Evolutionary conservation across 92 coral and sea anemone species (phyloP), one percentile per base, ranked within the genome.

Genomic region (Phenganax stokvisi): DNA sequence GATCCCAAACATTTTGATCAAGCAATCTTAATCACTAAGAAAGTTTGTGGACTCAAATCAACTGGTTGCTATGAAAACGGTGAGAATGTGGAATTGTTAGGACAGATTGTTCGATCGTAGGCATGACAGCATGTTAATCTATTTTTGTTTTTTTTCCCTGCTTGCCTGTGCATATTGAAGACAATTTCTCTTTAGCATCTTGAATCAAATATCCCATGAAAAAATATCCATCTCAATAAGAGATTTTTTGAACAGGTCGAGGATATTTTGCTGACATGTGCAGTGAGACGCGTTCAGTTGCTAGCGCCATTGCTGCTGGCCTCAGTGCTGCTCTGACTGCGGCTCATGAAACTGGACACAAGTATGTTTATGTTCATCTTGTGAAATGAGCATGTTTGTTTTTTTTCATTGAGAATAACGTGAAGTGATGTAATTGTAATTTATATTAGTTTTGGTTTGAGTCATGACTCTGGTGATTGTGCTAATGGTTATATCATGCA

Each of bases 281-380:
- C 80, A 81, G 83, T 51, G 10, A 15, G 0, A 20, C 79, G 5
- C 59, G 69, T 28, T 92, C 96, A 6, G 91, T 81, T 13, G 85
- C 92, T 16, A 82, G 86, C 0, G 84, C 88, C 74, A 87, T 83
- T 8, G 97, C 96, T 2, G 80, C 77, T 44, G 93, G 97, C 3
- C 79, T 93, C 10, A 79, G 86, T 17, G 82, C 90, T 13, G 93
- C 89, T 8, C 90, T 87, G 85, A 86, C 91, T 10, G 90, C 91
- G 27, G 90, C 92, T 58, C 97, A 93, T 57, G 97, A 93, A 76
- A 86, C 90, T 79, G 97, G 87, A 25, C 97, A 93, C 89, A 93
- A 93, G 97, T 93, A 87, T 67, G 97, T 59, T 54, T 11, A 52
- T 12, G 76, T 51, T 76, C 17, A 12, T 55, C 30, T 51, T n/a